Evolutionary conservation across 2,888 invertebrate species (phyloP), one percentile per base, ranked within the genome.

Genomic region (Galeruca laticollis): DNA sequence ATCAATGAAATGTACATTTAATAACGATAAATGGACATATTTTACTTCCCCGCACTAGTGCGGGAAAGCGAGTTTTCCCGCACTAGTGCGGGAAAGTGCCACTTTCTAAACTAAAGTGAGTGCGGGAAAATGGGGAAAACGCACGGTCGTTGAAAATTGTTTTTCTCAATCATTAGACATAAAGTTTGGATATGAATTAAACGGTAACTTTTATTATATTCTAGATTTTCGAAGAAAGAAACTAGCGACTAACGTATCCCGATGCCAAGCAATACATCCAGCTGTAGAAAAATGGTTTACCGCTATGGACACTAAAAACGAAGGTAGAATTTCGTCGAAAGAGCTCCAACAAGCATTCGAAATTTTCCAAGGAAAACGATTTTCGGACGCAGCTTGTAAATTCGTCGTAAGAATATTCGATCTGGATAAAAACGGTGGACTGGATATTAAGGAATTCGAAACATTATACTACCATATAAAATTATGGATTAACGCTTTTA

Each of bases 321-420:
- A 79, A 57, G 84, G 84, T 1, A 79, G 77, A 68, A 79, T 84
- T 47, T 76, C 79, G 3, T 80, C 83, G 3, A 82, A 81, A 67
- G 83, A 84, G 66, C 78, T 84, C 0, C 83, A 83, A 66, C 79
- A 81, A 47, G 83, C 84, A 1, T 84, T 84, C 75, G 81, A 81
- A 61, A 79, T 78, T 0, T 83, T 83, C 67, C 84, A 84, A 66
- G 82, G 82, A 5, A 82, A 78, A 52, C 80, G 79, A 56, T 84
- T 82, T 71, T 83, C 83, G 0, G 83, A 84, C 59, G 78, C 77
- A 4, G 75, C 81, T 2, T 84, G 84, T 67, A 84, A 84, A 74
- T 83, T 84, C 68, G 82, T 84, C 13, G 84, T 84, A 13, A 77
- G 83, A 64, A 75, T 84, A 10, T 84, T 84, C 74, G 83, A 84